Conservation (phyloP, 2,888 invertebrate genomes). For the Nomada ruficornis region DNA sequence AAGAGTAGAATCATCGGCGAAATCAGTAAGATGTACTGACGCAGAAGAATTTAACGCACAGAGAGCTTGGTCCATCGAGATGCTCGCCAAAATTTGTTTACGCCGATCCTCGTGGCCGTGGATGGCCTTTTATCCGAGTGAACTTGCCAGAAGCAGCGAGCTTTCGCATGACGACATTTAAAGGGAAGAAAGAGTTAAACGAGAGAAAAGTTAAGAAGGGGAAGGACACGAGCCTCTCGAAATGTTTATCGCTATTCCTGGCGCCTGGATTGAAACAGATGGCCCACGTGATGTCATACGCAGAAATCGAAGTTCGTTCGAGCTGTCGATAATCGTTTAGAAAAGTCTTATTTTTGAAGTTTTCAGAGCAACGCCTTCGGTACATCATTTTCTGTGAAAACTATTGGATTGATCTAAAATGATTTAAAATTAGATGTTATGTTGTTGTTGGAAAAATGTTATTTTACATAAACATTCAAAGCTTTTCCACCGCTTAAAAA, state of each 20-base stretch:
- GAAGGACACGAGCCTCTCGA: slow-evolving; percentile 46
- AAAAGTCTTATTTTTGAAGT: neutral
- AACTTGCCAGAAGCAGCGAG: slow-evolving; percentile 32
- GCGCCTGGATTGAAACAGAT: slow-evolving; percentile 68
- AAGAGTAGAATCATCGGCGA: neutral
- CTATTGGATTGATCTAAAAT: no score
- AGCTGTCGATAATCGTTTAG: slow-evolving; percentile 3
- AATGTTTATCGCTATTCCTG: slow-evolving; percentile 66
- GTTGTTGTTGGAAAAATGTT: no score
- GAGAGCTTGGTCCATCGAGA: neutral
- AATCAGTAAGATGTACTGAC: neutral
- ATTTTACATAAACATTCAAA: no score
- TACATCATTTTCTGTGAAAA: no score
- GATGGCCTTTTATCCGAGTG: slow-evolving; percentile 19
- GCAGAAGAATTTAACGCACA: neutral
- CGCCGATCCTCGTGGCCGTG: neutral
- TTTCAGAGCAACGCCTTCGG: no score
- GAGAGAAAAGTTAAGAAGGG: slow-evolving; percentile 23
- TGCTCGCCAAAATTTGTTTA: slow-evolving; percentile 20
- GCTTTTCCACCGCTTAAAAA: no score
- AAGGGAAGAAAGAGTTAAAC: slow-evolving; percentile 5
- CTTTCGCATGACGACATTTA: slow-evolving; percentile 2
- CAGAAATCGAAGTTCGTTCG: slow-evolving; percentile 53
- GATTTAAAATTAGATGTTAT: no score
- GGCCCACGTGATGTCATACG: slow-evolving; percentile 71